These are phyloP conservation scores for Nesospiza acunhae DNA, from an alignment of 2,113 vertebrate species.

Conservation along the genomic window DNA sequence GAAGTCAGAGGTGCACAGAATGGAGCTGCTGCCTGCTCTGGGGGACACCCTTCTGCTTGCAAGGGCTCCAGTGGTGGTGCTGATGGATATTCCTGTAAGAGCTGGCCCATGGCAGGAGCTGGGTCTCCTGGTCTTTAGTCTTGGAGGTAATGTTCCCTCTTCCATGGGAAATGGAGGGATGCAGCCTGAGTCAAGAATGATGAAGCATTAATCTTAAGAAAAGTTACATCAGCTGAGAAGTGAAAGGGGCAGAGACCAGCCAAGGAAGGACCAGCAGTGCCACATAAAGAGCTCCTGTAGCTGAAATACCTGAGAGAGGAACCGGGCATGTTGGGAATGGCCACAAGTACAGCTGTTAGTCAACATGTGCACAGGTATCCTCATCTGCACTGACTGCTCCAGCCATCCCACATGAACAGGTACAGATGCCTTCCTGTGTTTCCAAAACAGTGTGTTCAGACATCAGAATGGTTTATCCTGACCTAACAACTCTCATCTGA, in stretches of 20 bases:
- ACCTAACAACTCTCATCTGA: not conserved
- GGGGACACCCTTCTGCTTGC: not conserved
- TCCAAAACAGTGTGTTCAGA: not conserved
- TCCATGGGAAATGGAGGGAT: not conserved
- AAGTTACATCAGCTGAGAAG: not conserved
- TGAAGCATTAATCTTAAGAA: not conserved
- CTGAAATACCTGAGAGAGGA: not conserved
- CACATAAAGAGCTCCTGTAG: not conserved
- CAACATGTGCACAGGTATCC: not conserved
- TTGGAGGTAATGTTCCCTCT: not conserved
- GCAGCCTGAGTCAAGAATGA: not conserved
- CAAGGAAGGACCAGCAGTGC: not conserved
- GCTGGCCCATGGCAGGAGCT: not conserved
- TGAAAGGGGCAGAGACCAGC: not conserved
- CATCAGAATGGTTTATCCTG: not conserved
- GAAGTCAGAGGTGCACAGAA: not conserved
- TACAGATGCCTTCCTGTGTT: not conserved
- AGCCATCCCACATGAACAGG: accelerated
- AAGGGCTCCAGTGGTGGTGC: not conserved
- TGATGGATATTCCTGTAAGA: not conserved
- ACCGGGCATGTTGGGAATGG: accelerated
- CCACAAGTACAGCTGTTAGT: not conserved
- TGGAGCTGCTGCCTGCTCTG: not conserved
- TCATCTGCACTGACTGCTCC: not conserved
- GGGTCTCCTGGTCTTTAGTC: not conserved